Base-by-base conservation (phyloP, 2,888 invertebrate species). In the Entomobrya proxima region DNA sequence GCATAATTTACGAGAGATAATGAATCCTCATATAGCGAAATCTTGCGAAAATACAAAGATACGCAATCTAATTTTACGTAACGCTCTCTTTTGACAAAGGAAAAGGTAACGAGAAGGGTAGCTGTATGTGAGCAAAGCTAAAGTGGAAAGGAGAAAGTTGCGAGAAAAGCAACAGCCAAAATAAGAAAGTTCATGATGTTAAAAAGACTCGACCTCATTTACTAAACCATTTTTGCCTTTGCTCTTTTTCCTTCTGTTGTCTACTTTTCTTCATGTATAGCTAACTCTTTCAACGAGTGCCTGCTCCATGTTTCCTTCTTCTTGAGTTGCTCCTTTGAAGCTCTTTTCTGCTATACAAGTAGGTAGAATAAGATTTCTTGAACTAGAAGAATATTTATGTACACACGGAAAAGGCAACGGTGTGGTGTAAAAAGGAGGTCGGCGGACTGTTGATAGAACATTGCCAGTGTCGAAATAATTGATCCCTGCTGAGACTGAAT, bases 381-480 rank as follows among this genome's bases (percentile, higher is more conserved):
- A 77, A 55, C 30, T 27, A 50, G 50, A 47, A 37, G 35, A 37
- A 35, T 24, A 64, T 64, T 61, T 64, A 78, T 37, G 67, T 67
- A 67, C 37, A 47, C 47, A 47, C 47, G n/a, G 52, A 52, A 52
- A 30, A 32, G 35, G 61, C 15, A 77, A 55, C 35, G 21, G 40
- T 27, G 64, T 44, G 30, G 61, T n/a, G n/a, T n/a, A 61, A 40
- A 40, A 61, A 61, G 61, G 44, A 77, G 61, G 50, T 52, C 58
- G 44, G 77, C 24, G 35, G 47, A 79, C 67, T 75, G 69, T 84
- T 77, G 76, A 77, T 83, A 84, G 77, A 78, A 77, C 55, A 58
- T 78, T 61, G 72, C 77, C 86, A 84, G 85, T 81, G 84, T 84
- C 84, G 86, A 86, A 88, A 88, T 88, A 88, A 88, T 88, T 88